Evolutionary conservation across 2,797 vertebrate genomes (phyloP), one percentile per base, ranked within the genome.

Genomic region (Aratinga solstitialis): DNA sequence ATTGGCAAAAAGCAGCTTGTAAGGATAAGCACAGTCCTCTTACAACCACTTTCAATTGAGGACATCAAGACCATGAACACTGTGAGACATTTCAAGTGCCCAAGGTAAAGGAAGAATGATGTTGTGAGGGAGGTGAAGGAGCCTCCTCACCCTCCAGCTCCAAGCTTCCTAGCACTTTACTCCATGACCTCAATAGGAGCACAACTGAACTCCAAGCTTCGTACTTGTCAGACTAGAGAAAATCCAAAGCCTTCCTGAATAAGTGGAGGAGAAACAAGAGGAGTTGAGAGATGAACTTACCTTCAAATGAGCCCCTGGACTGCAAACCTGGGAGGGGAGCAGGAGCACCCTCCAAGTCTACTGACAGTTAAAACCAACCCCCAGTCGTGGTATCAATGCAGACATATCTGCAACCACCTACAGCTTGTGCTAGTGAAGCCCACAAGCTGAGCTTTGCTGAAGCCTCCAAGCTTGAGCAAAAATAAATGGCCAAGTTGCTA

Each of bases 401-500:
- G n/a, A 66, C 78, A 90, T 38, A 58, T 74, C 93, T 58, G 34
- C 86, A 94, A 18, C 94, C 94, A 86, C 95, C 92, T 93, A 95
- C 95, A 84, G 81, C 26, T 72, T 77, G 87, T 89, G 92, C 93
- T 58, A 50, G 84, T 42, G 3, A 62, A 97, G 94, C 93, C 95
- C 94, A 95, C 74, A 26, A 83, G 66, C 75, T 73, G 73, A 93
- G 91, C 87, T 89, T 94, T 50, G n/a, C 90, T 90, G 50, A 87
- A 24, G 15, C 45, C 61, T 84, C 91, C 43, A 3, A 81, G 94
- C 92, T 90, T 4, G 5, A 21, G 91, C 71, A 92, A 81, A 92
- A 96, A 96, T 80, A 84, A 87, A 89, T 45, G 74, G 45, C 92
- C 93, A 71, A 93, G 92, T 91, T 92, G 87, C 84, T 81, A 15